phyloP scores from a whole-genome alignment of 2,888 invertebrate species.

The Brachypterus glaber region DNA sequence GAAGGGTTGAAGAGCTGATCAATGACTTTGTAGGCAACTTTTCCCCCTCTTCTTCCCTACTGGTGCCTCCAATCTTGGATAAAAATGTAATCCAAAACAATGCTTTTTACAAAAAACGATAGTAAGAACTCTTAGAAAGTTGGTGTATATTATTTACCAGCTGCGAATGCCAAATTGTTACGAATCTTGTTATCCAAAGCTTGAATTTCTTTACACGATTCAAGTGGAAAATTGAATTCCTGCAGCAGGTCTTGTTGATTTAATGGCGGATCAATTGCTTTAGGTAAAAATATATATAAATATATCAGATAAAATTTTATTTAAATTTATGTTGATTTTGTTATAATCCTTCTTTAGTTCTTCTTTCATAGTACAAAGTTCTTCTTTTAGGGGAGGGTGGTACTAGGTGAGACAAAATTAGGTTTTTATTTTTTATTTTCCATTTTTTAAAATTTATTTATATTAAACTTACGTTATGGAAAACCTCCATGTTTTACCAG shows the following conservation, averaged over 20 bases:
- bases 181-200: constrained; percentile 10
- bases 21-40: constrained; percentile 19
- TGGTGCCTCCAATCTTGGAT: constrained; percentile 18
- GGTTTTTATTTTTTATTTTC: no score
- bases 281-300: constrained; percentile 2
- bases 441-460: no score
- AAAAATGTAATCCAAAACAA: constrained; percentile 18
- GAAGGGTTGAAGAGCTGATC: constrained; percentile 16
- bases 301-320: constrained; percentile 10
- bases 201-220: constrained; percentile 9
- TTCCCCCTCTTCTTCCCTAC: constrained; percentile 10
- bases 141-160: no score
- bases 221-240: constrained; percentile 9
- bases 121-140: constrained; percentile 9
- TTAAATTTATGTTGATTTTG: constrained; percentile 11
- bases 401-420: no score
- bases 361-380: constrained; percentile 9
- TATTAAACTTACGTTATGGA: no score
- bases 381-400: constrained; percentile 8
- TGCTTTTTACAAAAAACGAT: constrained; percentile 1
- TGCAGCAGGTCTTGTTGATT: constrained; percentile 9
- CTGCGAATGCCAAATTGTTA: constrained; percentile 10
- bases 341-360: constrained; percentile 12
- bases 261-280: constrained; percentile 5
- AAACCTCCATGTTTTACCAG: no score